Evolutionary conservation across 2,113 vertebrate genomes (phyloP).

Genomic region (Muntiacus reevesi): DNA sequence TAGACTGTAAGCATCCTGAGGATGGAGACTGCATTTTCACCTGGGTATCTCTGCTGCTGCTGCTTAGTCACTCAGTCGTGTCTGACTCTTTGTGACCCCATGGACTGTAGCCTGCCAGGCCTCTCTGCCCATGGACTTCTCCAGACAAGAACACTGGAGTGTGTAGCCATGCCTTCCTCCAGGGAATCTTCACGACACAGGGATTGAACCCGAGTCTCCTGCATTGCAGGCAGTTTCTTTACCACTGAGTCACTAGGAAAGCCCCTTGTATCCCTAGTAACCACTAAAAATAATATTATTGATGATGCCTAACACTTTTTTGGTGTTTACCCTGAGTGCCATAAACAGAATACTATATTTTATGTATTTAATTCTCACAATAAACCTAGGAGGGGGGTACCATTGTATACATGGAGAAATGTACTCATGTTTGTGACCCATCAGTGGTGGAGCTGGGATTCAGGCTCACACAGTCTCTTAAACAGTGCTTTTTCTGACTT

Average conservation of each 20-base stretch:
- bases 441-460: background rate
- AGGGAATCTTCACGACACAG: background rate
- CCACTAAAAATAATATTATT: background rate
- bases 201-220: background rate
- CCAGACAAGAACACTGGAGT: background rate
- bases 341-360: background rate
- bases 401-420: background rate
- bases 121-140: background rate
- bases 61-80: background rate
- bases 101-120: background rate
- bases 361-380: background rate
- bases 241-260: background rate
- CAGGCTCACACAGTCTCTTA: background rate
- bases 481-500: background rate
- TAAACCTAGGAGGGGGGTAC: background rate
- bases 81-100: background rate
- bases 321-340: background rate
- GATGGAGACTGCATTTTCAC: background rate
- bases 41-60: background rate
- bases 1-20: background rate
- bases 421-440: background rate
- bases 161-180: background rate
- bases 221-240: background rate
- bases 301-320: background rate
- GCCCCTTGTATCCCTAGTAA: background rate